Evolutionary conservation across 2,888 invertebrate genomes (phyloP).

Genomic region (Drosophila limbata): DNA sequence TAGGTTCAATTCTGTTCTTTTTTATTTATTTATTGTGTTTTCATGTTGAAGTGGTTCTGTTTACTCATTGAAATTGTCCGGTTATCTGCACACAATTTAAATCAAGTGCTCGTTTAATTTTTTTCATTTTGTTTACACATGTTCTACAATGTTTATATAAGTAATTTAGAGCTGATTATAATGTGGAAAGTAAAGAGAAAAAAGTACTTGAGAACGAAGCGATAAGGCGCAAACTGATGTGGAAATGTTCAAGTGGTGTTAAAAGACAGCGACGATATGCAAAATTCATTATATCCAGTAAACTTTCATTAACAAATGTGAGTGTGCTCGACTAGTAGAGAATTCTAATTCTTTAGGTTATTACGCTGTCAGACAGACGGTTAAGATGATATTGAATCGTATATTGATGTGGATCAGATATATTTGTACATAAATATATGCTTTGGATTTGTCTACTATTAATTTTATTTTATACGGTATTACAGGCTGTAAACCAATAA

Average conservation of each 20-base stretch:
- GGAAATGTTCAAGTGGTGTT: constrained; percentile 52
- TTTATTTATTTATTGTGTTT: constrained; percentile 1
- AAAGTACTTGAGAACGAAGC: constrained; percentile 45
- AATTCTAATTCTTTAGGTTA: no score
- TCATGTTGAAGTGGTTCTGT: constrained; percentile 14
- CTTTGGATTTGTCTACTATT: no score
- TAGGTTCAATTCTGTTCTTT: constrained; percentile 29
- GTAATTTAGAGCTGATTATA: constrained; percentile 61
- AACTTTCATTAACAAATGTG: neutral
- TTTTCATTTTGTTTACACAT: constrained; percentile 42
- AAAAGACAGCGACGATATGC: constrained; percentile 29
- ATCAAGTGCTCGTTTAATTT: constrained; percentile 32
- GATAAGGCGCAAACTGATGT: constrained; percentile 44
- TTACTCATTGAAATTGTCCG: constrained; percentile 29
- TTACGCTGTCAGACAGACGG: neutral
- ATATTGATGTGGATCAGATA: neutral
- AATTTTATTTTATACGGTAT: neutral
- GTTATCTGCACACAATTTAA: constrained; percentile 52
- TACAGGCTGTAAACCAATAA: no score
- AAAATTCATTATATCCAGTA: constrained; percentile 31
- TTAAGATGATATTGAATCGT: neutral
- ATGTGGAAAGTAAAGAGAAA: constrained; percentile 16
- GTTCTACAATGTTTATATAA: constrained; percentile 44
- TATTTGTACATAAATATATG: no score
- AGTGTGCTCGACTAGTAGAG: neutral